These are phyloP conservation scores for Protobothrops flavoviridis DNA, from an alignment of 2,113 vertebrate genomes.

Conservation along the genomic window DNA sequence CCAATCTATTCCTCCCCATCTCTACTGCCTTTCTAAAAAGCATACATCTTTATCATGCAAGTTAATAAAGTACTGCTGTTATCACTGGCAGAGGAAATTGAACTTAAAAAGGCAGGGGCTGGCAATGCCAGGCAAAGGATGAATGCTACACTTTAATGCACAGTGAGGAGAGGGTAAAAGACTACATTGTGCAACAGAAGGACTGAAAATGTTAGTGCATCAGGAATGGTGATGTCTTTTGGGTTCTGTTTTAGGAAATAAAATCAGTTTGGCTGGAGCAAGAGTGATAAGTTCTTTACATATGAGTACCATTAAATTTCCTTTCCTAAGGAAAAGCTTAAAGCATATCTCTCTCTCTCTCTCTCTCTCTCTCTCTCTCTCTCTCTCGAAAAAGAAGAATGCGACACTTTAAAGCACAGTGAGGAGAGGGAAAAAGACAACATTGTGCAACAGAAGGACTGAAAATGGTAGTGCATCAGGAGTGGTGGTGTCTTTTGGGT, in stretches of 20 bases:
- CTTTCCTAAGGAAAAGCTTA: background rate
- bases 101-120: background rate
- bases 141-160: background rate
- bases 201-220: background rate
- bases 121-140: background rate
- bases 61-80: background rate
- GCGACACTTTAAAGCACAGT: background rate
- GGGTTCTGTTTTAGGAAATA: background rate
- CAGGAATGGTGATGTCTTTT: background rate
- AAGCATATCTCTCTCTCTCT: background rate
- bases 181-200: background rate
- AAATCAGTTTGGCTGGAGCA: background rate
- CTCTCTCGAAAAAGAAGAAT: no score
- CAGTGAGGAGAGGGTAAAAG: background rate
- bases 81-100: conserved; percentile 3
- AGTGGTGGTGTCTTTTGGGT: background rate
- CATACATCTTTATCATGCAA: background rate
- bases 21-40: background rate
- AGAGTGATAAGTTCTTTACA: background rate
- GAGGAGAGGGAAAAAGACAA: background rate
- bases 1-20: background rate
- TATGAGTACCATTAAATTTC: background rate
- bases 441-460: background rate
- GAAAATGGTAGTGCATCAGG: background rate
- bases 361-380: no score